Evolutionary conservation across 1,140 invertebrate genomes (phyloP), one percentile per base, ranked within the genome.

Genomic region (Bicyclus anynana): DNA sequence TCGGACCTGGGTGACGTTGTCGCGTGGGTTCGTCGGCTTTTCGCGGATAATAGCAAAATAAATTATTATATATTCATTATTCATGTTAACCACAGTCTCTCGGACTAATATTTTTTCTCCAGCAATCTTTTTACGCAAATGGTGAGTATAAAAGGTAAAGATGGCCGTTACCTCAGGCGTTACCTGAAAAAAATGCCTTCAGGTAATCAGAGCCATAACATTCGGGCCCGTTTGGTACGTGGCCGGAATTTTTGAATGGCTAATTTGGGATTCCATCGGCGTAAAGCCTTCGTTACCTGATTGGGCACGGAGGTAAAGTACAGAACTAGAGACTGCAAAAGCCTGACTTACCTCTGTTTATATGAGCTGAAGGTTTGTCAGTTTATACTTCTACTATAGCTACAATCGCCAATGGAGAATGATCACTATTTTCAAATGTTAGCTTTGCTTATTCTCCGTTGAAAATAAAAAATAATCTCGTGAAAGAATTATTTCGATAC

Each of bases 71-170:
- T n/a, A n/a, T n/a, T 33, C 12, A 10, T 33, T 12, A 12, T 3
- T 12, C 10, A 12, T 1, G n/a, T 10, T 12, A 3, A 1, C 29
- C 10, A 33, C 29, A 7, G 12, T 7, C n/a, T 33, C 29, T n/a
- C 12, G 4, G 29, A 7, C 29, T 33, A 56, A 46, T 57, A 57
- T 57, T 37, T 37, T 44, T 57, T 38, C 49, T 35, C 38, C 23
- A 47, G 23, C 49, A 59, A 59, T 48, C 40, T 59, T 52, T 59
- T 59, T 59, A 59, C 47, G 38, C 29, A 59, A 59, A 47, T 21
- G 49, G 55, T 44, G 37, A 26, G 40, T 57, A 57, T 42, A 44
- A 52, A 33, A 59, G 49, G 56, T 50, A 50, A 53, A 58, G 52
- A 59, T 59, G 37, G 42, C 49, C 51, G 49, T 59, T 53, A 52